Evolutionary conservation across 2,113 vertebrate species (phyloP), one percentile per base, ranked within the genome.

Genomic region (Daubentonia madagascariensis): DNA sequence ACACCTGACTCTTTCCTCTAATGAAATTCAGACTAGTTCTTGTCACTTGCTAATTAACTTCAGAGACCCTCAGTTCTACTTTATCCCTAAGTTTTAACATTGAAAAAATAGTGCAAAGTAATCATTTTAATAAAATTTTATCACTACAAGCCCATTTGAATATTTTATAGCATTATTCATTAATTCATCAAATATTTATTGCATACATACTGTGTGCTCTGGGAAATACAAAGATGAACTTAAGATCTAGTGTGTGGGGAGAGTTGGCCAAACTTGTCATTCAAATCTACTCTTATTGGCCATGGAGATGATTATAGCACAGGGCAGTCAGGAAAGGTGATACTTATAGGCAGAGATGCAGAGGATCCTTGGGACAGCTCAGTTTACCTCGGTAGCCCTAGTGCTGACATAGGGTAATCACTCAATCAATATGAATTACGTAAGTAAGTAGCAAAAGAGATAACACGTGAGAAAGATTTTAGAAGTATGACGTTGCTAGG

Each of bases 281-380:
- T 86, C 35, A 17, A 20, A 75, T 5, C 30, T 40, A 28, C 30
- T n/a, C 13, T 32, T 17, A 13, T 25, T 20, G 17, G 45, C 45
- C 30, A 8, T 48, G 75, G 65, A 50, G 43, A 40, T 40, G 57
- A 35, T 20, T 40, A 18, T 40, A 18, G 5, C 10, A 37, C 11
- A 1, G 43, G 28, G n/a, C 6, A 11, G n/a, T 5, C 32, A 20
- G 40, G 40, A 37, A 17, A 59, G 14, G 37, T 3, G 25, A 32
- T 0, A 1, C 5, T 52, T 57, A n/a, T 3, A 6, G 43, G 9
- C 7, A 16, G 25, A 16, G 0, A 23, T 25, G 22, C 17, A 8
- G 48, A 2, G 8, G 7, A 11, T 12, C 45, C 0, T 25, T 11
- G 6, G 14, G 37, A 13, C 6, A 43, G 40, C 22, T 43, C 10